Evolutionary conservation across 2,113 vertebrate species (phyloP).

Genomic region (Casuarius casuarius): DNA sequence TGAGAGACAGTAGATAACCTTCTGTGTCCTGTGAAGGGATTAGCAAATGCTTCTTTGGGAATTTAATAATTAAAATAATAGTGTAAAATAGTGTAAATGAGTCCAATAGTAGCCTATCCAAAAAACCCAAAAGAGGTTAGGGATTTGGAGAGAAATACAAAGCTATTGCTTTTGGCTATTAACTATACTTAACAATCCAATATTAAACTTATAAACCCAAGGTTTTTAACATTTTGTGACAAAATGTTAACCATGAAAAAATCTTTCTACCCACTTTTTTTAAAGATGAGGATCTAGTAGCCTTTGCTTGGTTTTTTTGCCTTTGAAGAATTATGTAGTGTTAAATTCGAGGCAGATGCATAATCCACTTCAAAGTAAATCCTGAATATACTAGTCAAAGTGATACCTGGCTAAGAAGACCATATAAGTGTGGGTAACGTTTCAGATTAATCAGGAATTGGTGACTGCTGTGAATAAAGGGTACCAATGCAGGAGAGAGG

Average conservation of each 20-base stretch:
- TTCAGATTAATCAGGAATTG: background rate
- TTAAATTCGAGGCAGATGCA: background rate
- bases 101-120: constrained; percentile 46
- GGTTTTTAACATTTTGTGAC: constrained; percentile 36
- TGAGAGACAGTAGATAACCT: constrained; percentile 52
- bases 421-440: background rate
- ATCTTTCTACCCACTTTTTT: background rate
- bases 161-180: constrained; percentile 16
- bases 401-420: background rate
- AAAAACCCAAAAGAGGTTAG: constrained; percentile 9
- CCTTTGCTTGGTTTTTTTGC: background rate
- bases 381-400: background rate
- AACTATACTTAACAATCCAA: constrained; percentile 22
- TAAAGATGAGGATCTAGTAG: background rate
- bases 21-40: constrained; percentile 63
- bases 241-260: constrained; percentile 47
- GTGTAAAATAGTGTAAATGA: constrained; percentile 39
- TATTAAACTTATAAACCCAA: constrained; percentile 34
- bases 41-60: background rate
- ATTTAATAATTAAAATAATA: constrained; percentile 43
- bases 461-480: background rate
- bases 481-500: background rate
- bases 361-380: background rate
- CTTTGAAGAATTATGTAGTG: background rate
- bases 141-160: constrained; percentile 33